Percentiles rank a stretch among this genome's conserved stretches.
Conservation (phyloP, 2,797 vertebrate species). For the Centropyge bicolor region DNA sequence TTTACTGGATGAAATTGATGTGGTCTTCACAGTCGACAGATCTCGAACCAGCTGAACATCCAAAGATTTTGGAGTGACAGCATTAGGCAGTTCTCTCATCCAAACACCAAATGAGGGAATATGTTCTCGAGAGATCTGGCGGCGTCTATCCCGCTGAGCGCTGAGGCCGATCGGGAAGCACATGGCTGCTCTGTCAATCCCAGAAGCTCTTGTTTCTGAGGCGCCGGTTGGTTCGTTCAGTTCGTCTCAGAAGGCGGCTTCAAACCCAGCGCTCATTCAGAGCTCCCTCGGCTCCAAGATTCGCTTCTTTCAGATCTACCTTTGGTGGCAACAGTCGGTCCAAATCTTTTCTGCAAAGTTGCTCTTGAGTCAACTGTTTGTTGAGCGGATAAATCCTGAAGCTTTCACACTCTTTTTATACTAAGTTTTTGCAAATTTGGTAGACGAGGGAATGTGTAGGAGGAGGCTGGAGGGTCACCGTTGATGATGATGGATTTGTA, state of each 20-base stretch:
- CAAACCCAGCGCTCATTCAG: background rate
- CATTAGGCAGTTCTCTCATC: background rate
- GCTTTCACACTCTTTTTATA: too few species aligned
- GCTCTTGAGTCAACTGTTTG: background rate
- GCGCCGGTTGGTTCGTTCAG: background rate
- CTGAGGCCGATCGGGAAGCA: background rate
- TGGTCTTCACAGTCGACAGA: background rate
- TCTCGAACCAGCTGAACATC: background rate
- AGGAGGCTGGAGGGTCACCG: background rate
- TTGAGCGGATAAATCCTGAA: background rate
- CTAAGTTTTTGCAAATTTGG: background rate
- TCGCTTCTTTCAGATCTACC: background rate
- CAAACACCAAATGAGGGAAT: background rate
- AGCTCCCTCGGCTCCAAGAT: background rate
- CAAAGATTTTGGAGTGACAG: too few species aligned
- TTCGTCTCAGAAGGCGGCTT: background rate
- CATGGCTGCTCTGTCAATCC: background rate
- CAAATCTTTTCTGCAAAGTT: too few species aligned
- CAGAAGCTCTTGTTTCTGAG: background rate
- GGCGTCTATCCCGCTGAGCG: background rate
- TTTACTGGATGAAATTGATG: background rate
- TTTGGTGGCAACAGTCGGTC: background rate
- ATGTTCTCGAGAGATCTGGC: background rate
- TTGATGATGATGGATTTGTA: background rate
- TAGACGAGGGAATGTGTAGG: background rate